phyloP scores from a whole-genome alignment of 2,113 vertebrate genomes.

The Oncorhynchus keta region DNA sequence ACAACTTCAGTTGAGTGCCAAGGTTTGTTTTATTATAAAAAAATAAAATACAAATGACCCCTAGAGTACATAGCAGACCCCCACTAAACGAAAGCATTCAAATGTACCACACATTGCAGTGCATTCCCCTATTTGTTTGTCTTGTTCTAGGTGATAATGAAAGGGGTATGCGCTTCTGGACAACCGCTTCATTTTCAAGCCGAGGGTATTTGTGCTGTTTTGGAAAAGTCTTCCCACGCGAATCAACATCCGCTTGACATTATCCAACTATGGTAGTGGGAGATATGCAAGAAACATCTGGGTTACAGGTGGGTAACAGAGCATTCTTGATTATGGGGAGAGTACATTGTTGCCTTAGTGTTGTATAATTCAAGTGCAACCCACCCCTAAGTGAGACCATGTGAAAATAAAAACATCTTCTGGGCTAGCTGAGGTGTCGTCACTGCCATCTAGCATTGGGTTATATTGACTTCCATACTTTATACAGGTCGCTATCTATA shows the following conservation, averaged over 20 bases:
- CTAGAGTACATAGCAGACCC: slow-evolving; percentile 68
- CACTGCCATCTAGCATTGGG: not conserved
- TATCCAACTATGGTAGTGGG: slow-evolving; percentile 4
- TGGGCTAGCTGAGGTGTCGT: not conserved
- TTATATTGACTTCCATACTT: not conserved
- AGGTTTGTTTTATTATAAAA: slow-evolving; percentile 79
- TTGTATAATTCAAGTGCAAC: not conserved
- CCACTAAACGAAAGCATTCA: slow-evolving; percentile 46
- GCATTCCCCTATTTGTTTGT: slow-evolving; percentile 53
- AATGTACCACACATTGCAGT: slow-evolving; percentile 50
- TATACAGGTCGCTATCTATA: slow-evolving; percentile 31
- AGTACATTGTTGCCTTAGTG: not conserved
- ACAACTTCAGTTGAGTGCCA: slow-evolving; percentile 38
- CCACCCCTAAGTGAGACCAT: not conserved
- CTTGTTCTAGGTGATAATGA: slow-evolving; percentile 46
- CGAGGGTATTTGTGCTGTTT: slow-evolving; percentile 31
- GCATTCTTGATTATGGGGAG: not conserved
- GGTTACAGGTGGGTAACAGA: slow-evolving; percentile 19
- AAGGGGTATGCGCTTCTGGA: slow-evolving; percentile 24
- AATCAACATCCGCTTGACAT: slow-evolving; percentile 33
- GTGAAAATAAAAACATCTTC: not conserved
- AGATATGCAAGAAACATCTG: slow-evolving; percentile 1
- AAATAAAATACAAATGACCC: slow-evolving; percentile 79
- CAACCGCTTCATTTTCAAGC: slow-evolving; percentile 31
- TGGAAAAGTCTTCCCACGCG: slow-evolving; percentile 20